Evolutionary conservation across 2,113 vertebrate species (phyloP).

Genomic region (Clarias batrachus): DNA sequence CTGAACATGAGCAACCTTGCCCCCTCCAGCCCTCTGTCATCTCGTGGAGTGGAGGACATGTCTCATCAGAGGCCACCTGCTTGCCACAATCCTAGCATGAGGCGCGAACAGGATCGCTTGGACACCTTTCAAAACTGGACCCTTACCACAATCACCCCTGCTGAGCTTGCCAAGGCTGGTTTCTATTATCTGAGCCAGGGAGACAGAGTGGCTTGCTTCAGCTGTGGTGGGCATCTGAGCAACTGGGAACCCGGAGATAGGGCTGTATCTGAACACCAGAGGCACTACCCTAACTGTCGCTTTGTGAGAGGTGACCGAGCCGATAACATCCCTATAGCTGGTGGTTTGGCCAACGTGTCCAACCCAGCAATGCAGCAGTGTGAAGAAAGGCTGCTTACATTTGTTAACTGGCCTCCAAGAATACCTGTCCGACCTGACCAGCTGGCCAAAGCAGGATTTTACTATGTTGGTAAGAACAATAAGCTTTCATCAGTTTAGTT

Average conservation of each 20-base stretch:
- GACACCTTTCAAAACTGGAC: conserved; percentile 84
- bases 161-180: conserved; percentile 89
- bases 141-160: conserved; percentile 78
- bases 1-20: conserved; percentile 79
- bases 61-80: conserved; percentile 73
- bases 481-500: background rate
- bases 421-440: conserved; percentile 90
- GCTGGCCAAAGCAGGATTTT: conserved; percentile 93
- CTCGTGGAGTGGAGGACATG: conserved; percentile 77
- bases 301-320: conserved; percentile 81
- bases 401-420: conserved; percentile 86
- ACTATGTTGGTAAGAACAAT: conserved; percentile 86
- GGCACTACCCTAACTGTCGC: conserved; percentile 89
- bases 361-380: conserved; percentile 91
- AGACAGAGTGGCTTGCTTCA: conserved; percentile 91
- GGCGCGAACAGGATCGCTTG: conserved; percentile 85
- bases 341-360: conserved; percentile 79
- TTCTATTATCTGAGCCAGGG: conserved; percentile 90
- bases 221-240: conserved; percentile 87
- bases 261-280: conserved; percentile 87
- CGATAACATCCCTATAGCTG: conserved; percentile 70
- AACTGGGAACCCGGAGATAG: conserved; percentile 98
- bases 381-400: conserved; percentile 84
- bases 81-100: conserved; percentile 79
- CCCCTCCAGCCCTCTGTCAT: conserved; percentile 74